These are phyloP conservation scores for Epirrhoe tristata DNA, from an alignment of 2,888 invertebrate genomes.

Conservation along the genomic window DNA sequence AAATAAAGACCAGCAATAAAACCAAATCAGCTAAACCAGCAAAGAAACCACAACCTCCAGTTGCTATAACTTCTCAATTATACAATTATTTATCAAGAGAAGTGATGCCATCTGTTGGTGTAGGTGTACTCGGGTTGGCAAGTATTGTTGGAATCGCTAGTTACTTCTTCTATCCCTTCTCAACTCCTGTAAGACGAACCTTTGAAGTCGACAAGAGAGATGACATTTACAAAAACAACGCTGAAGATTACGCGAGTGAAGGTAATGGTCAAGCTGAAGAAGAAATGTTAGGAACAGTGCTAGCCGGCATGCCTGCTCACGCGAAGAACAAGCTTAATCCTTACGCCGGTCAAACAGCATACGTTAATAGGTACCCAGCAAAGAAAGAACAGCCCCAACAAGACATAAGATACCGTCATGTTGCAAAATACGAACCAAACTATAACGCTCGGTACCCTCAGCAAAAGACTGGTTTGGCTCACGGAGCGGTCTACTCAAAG, in stretches of 20 bases:
- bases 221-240: slow-evolving; percentile 88
- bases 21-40: slow-evolving; percentile 74
- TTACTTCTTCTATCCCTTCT: slow-evolving; percentile 91
- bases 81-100: slow-evolving; percentile 92
- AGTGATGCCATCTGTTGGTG: slow-evolving; percentile 92
- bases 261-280: slow-evolving; percentile 90
- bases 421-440: slow-evolving; percentile 72
- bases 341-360: slow-evolving; percentile 75
- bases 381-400: slow-evolving; percentile 68
- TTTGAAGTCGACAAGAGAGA: slow-evolving; percentile 88
- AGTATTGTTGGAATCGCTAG: slow-evolving; percentile 91
- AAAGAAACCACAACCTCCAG: slow-evolving; percentile 67
- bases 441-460: slow-evolving; percentile 77
- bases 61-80: slow-evolving; percentile 89
- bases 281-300: slow-evolving; percentile 90
- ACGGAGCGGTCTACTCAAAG: slow-evolving; percentile 77
- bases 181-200: slow-evolving; percentile 87
- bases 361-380: slow-evolving; percentile 69
- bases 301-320: slow-evolving; percentile 88
- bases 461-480: slow-evolving; percentile 80
- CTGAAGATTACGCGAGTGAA: slow-evolving; percentile 87
- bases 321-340: slow-evolving; percentile 78
- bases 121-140: slow-evolving; percentile 90
- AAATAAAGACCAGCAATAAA: slow-evolving; percentile 84
- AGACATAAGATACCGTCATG: slow-evolving; percentile 78